These are phyloP conservation scores for Galago senegalensis DNA, from an alignment of 2,797 vertebrate genomes.

Conservation along the genomic window DNA sequence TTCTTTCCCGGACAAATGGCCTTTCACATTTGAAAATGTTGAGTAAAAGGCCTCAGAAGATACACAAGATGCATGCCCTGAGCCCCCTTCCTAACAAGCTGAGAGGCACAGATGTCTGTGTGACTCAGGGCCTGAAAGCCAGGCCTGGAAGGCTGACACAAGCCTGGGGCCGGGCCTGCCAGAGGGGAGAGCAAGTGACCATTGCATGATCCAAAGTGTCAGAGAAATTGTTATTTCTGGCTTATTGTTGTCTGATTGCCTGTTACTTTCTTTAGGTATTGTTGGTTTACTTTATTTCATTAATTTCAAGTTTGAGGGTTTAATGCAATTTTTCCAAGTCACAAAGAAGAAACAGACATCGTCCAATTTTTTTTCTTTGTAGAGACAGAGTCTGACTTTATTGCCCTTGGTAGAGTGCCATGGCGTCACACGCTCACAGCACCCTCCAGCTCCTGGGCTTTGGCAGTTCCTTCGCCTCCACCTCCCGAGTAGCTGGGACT, in stretches of 20 bases:
- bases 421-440: too few relatives aligned
- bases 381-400: too few relatives aligned
- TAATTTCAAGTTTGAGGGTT: neutral
- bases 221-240: neutral
- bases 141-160: too few relatives aligned
- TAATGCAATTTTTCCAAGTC: neutral
- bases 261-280: neutral
- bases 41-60: neutral
- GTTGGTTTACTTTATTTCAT: neutral
- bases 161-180: too few relatives aligned
- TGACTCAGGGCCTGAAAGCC: too few relatives aligned
- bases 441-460: too few relatives aligned
- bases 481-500: too few relatives aligned
- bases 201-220: rapidly evolving
- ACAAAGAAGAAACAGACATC: neutral
- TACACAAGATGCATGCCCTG: too few relatives aligned
- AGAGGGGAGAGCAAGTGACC: neutral
- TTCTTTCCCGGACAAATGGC: rapidly evolving
- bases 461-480: too few relatives aligned
- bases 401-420: too few relatives aligned
- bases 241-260: neutral
- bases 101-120: neutral
- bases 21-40: neutral
- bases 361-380: too few relatives aligned
- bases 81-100: neutral